Evolutionary conservation across 2,888 invertebrate species (phyloP).

Genomic region (Tachina grossa): DNA sequence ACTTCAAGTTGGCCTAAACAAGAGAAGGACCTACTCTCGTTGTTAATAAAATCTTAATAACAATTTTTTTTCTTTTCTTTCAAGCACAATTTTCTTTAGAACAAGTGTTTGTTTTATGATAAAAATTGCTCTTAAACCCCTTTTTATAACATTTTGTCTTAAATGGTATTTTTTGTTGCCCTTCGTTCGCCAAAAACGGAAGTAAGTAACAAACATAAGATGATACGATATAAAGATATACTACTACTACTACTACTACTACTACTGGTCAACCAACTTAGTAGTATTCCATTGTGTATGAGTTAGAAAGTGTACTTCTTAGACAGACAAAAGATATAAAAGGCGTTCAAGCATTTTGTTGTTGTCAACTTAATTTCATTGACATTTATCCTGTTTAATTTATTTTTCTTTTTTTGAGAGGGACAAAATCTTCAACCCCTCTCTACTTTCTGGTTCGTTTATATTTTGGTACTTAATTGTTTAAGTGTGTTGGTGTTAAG

Average conservation of each 20-base stretch:
- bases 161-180: background rate
- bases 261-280: slow-evolving; percentile 8
- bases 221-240: slow-evolving; percentile 8
- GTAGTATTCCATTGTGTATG: background rate
- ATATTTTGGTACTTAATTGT: slow-evolving; percentile 51
- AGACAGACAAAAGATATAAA: slow-evolving; percentile 24
- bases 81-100: slow-evolving; percentile 2
- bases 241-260: too few species aligned
- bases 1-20: slow-evolving; percentile 48
- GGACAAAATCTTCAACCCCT: background rate
- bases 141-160: slow-evolving; percentile 14
- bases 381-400: slow-evolving; percentile 67
- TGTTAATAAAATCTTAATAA: slow-evolving; percentile 41
- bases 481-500: slow-evolving; percentile 60
- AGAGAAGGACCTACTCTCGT: slow-evolving; percentile 51
- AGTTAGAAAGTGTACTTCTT: background rate
- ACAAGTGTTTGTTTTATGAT: slow-evolving; percentile 57
- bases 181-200: background rate
- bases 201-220: slow-evolving; percentile 1
- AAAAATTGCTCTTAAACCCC: slow-evolving; percentile 33
- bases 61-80: slow-evolving; percentile 14
- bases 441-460: background rate
- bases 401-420: slow-evolving; percentile 58
- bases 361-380: slow-evolving; percentile 66
- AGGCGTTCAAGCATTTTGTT: slow-evolving; percentile 66